A percentile compares a stretch with the other conserved stretches of the same genome.
Conservation (phyloP, 2,797 vertebrate genomes). For the Xenopus petersii region DNA sequence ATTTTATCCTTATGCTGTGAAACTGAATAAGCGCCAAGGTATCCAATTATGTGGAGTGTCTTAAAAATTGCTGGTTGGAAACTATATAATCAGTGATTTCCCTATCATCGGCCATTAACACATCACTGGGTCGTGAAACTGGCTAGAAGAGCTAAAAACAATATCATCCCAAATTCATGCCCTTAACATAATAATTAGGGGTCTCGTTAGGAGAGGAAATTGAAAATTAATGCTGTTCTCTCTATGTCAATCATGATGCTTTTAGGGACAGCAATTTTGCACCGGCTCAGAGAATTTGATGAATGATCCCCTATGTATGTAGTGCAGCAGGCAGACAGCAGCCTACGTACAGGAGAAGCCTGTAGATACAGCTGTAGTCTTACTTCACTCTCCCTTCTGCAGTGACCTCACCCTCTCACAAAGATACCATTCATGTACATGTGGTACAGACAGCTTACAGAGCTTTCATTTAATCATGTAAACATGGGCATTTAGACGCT, state of each 20-base stretch:
- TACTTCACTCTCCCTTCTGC: constrained; percentile 86
- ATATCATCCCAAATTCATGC: background rate
- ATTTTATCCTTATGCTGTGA: too few species aligned
- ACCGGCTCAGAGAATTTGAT: constrained; percentile 29
- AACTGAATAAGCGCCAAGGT: too few species aligned
- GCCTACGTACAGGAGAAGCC: constrained; percentile 38
- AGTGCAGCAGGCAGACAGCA: constrained; percentile 35
- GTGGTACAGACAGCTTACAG: constrained; percentile 77
- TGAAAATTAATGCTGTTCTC: background rate
- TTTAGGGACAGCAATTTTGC: constrained; percentile 7
- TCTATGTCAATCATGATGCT: constrained; percentile 3
- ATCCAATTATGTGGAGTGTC: too few species aligned
- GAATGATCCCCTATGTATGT: constrained; percentile 42
- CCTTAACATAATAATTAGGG: background rate
- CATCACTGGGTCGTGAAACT: background rate
- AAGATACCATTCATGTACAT: constrained; percentile 95
- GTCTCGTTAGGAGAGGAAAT: background rate
- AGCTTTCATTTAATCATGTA: constrained; percentile 84
- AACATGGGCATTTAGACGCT: constrained; percentile 78
- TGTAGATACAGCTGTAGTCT: constrained; percentile 88
- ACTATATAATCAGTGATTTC: too few species aligned
- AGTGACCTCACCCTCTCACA: constrained; percentile 93
- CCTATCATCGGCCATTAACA: background rate
- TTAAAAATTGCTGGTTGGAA: too few species aligned
- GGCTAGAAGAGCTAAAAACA: background rate